Conservation (phyloP, 92 coral and sea anemone genomes). For the Muricea muricata region DNA sequence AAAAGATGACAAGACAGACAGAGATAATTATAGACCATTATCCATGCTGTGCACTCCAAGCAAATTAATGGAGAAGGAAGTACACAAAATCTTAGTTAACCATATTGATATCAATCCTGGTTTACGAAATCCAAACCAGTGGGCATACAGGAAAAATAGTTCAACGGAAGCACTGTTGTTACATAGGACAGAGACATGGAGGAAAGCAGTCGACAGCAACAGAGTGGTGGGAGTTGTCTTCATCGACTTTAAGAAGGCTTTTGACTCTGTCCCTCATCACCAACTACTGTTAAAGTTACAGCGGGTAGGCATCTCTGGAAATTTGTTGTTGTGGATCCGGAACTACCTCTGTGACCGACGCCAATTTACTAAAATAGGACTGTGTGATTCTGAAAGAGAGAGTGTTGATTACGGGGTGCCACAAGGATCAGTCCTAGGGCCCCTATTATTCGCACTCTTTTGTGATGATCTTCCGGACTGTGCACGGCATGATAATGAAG, state of each 20-base stretch:
- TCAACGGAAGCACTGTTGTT: slow-evolving; percentile 12
- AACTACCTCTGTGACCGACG: slow-evolving; percentile 48
- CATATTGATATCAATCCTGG: not conserved
- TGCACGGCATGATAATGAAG: not conserved
- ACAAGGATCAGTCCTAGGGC: slow-evolving; percentile 49
- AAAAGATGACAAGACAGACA: slow-evolving; percentile 53
- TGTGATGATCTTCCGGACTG: slow-evolving; percentile 46
- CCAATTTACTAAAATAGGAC: slow-evolving; percentile 38
- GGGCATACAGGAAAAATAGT: slow-evolving; percentile 14
- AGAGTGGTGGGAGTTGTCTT: slow-evolving; percentile 46
- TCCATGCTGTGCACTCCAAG: slow-evolving; percentile 50
- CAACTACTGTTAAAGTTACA: slow-evolving; percentile 41
- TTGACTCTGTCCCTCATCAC: slow-evolving; percentile 49
- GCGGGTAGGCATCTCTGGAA: slow-evolving; percentile 37
- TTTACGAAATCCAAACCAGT: slow-evolving; percentile 24
- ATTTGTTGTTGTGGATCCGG: slow-evolving; percentile 46
- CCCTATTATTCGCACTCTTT: slow-evolving; percentile 52
- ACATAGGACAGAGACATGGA: slow-evolving; percentile 66
- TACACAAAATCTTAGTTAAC: not conserved
- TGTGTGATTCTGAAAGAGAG: slow-evolving; percentile 38
- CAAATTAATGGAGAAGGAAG: slow-evolving; percentile 60
- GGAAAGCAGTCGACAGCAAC: slow-evolving; percentile 48
- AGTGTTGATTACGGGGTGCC: slow-evolving; percentile 44
- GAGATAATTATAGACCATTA: slow-evolving; percentile 50
- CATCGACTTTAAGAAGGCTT: slow-evolving; percentile 56